These are phyloP conservation scores for Cephus runcator DNA, from an alignment of 2,888 invertebrate species.

Conservation along the genomic window DNA sequence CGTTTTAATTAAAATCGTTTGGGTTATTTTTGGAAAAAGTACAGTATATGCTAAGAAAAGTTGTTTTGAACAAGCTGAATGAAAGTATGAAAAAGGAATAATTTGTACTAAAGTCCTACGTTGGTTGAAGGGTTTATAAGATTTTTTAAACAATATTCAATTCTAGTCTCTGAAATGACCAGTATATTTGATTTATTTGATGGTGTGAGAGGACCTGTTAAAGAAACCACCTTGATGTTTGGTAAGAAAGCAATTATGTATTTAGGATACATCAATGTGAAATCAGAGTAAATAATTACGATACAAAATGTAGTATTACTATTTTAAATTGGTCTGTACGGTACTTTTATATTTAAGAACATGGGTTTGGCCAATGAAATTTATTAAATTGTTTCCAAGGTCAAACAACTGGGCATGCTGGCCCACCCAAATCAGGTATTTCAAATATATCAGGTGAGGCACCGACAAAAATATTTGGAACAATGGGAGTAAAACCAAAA, in stretches of 20 bases:
- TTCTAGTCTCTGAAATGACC: conserved; percentile 27
- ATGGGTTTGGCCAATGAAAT: neutral
- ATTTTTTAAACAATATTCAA: neutral
- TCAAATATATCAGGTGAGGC: conserved; percentile 12
- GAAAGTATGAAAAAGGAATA: neutral
- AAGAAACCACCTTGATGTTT: conserved; percentile 16
- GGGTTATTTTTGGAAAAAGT: neutral
- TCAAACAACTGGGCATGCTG: neutral
- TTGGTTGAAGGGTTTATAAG: neutral
- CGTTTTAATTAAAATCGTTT: neutral
- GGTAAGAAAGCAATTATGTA: neutral
- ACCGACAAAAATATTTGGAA: conserved; percentile 25
- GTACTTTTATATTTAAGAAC: neutral
- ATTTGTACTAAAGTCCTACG: neutral
- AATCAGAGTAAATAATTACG: neutral
- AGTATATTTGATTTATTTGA: conserved; percentile 35
- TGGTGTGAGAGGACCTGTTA: conserved; percentile 8
- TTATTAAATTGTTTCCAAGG: neutral
- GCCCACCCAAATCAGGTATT: neutral
- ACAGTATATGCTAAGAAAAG: neutral
- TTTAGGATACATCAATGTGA: neutral
- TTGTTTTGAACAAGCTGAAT: neutral
- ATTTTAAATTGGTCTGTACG: neutral
- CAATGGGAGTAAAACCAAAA: conserved; percentile 30
- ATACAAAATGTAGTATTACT: neutral